Conservation (phyloP, 2,113 vertebrate species). For the Promerops cafer region DNA sequence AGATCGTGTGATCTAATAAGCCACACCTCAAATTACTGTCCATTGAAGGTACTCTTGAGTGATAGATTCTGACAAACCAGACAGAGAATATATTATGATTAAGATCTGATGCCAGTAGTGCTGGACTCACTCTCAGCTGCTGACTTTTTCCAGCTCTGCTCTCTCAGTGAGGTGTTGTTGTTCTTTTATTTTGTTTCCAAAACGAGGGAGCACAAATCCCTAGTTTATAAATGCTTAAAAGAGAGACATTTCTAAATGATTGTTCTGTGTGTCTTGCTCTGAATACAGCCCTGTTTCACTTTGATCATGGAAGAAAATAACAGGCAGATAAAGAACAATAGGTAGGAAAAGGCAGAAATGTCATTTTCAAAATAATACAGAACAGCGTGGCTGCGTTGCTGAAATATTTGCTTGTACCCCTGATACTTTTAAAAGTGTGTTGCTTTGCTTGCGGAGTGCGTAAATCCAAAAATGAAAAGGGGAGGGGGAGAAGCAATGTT, state of each 20-base stretch:
- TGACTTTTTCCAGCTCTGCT: constrained; percentile 67
- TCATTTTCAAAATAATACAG: neutral
- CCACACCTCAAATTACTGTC: constrained; percentile 94
- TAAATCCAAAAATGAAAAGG: neutral
- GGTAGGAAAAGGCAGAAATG: neutral
- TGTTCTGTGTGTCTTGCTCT: constrained; percentile 13
- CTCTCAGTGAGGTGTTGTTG: constrained; percentile 38
- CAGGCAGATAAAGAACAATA: constrained; percentile 42
- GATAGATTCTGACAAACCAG: constrained; percentile 93
- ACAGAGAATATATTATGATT: constrained; percentile 91
- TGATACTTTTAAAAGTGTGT: constrained; percentile 13
- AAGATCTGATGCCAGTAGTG: constrained; percentile 86
- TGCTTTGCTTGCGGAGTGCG: neutral
- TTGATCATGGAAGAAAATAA: constrained; percentile 4
- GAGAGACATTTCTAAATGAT: constrained; percentile 51
- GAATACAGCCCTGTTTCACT: constrained; percentile 34
- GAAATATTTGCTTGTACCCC: constrained; percentile 44
- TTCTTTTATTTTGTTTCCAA: constrained; percentile 13
- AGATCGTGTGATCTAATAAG: constrained; percentile 89
- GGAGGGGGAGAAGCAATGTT: neutral
- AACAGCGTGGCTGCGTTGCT: neutral
- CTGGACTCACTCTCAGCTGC: constrained; percentile 71
- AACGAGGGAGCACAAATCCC: constrained; percentile 41
- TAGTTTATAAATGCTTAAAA: constrained; percentile 29
- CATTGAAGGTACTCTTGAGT: constrained; percentile 82